Evolutionary conservation across 2,888 invertebrate genomes (phyloP), one percentile per base, ranked within the genome.

Genomic region (Chelonus formosanus): DNA sequence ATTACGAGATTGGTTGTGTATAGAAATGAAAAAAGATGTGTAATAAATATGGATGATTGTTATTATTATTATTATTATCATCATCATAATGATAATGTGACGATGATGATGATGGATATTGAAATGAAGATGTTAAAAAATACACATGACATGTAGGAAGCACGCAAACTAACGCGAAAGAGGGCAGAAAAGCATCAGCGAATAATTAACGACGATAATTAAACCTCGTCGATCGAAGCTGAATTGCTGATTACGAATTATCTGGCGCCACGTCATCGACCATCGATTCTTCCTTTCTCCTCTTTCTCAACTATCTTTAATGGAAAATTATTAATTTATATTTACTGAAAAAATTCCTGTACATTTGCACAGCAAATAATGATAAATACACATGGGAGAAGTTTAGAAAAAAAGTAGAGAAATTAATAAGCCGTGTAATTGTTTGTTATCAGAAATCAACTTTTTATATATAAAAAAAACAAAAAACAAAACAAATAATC

Each of bases 121-220:
- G 40, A 6, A 40, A 40, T 40, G 40, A 40, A 40, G 40, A 40
- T 6, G 40, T 40, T 40, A 20, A 20, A 20, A 10, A 50, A 5
- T 50, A 50, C 48, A 35, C n/a, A 35, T 36, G 48, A 48, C 48
- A 20, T 48, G 48, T 20, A n/a, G 48, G n/a, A 48, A 20, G 5
- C n/a, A 10, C 5, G n/a, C 20, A 48, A 20, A 8, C 43, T 56
- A 31, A 31, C n/a, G 32, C 31, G 43, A 31, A n/a, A 7, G 43
- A 44, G 34, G 34, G 35, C 32, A 56, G 5, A 56, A 44, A 8
- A 40, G 35, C 4, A 43, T 20, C 8, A 43, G 40, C 34, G 44
- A 34, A 44, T 57, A 57, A 57, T 57, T 57, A 57, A 6, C 43
- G 57, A 45, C 45, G 32, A 32, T 57, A 45, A 45, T 57, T 45